Evolutionary conservation across 1,140 invertebrate species (phyloP).

Genomic region (Cephus cinctus): DNA sequence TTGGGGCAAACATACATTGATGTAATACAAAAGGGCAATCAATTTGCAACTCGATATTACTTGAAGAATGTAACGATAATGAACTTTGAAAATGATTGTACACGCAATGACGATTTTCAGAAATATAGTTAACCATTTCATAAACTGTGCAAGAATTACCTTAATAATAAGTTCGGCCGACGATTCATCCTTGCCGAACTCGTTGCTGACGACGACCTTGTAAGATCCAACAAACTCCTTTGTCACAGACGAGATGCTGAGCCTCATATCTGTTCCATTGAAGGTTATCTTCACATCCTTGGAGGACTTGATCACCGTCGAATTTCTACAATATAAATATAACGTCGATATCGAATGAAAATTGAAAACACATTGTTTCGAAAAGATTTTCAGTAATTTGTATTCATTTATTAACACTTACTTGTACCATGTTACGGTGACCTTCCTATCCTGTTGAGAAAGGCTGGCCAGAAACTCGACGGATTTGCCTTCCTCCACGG

Average conservation of each 20-base stretch:
- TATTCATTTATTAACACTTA: conserved; percentile 36
- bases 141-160: conserved; percentile 26
- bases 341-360: conserved; percentile 7
- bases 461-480: conserved; percentile 76
- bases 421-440: conserved; percentile 85
- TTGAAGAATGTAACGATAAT: too few relatives aligned
- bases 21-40: too few relatives aligned
- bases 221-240: conserved; percentile 73
- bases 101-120: too few relatives aligned
- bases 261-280: conserved; percentile 76
- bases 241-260: conserved; percentile 71
- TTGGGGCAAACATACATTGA: too few relatives aligned
- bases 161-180: conserved; percentile 73
- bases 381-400: neutral
- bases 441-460: conserved; percentile 71
- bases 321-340: conserved; percentile 57
- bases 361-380: conserved; percentile 5
- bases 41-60: too few relatives aligned
- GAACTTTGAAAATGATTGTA: too few relatives aligned
- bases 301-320: conserved; percentile 69
- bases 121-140: too few relatives aligned
- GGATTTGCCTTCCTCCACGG: conserved; percentile 72
- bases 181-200: conserved; percentile 80
- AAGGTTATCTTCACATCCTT: conserved; percentile 72
- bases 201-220: conserved; percentile 78